Evolutionary conservation across 2,797 vertebrate genomes (phyloP).

Genomic region (Cossypha heuglini): DNA sequence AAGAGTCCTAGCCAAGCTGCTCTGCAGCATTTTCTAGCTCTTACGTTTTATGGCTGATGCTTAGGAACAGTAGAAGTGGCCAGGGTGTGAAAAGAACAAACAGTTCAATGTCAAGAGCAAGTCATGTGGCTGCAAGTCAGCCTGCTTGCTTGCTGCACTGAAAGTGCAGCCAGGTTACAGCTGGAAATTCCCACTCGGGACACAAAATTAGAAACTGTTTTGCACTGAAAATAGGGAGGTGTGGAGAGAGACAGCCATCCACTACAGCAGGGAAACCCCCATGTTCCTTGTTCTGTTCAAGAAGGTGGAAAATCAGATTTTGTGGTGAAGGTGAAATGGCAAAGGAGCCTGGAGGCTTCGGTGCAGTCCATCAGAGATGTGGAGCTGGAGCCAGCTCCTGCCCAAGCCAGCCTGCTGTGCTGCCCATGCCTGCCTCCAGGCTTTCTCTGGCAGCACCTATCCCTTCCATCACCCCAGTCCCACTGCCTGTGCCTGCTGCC

Average conservation of each 20-base stretch:
- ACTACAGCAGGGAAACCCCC: neutral
- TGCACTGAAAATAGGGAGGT: neutral
- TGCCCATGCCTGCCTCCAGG: fast-evolving
- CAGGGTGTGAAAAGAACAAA: constrained; percentile 46
- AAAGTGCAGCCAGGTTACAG: neutral
- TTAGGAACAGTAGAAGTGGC: neutral
- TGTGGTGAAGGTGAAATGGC: neutral
- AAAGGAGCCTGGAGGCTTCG: neutral
- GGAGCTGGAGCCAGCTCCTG: neutral
- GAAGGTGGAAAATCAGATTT: neutral
- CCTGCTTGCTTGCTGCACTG: neutral
- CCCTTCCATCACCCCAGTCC: fast-evolving
- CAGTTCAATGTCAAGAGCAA: constrained; percentile 56
- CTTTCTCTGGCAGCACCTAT: neutral
- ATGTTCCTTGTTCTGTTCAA: neutral
- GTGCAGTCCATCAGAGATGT: neutral
- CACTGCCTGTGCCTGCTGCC: fast-evolving
- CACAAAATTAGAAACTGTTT: neutral
- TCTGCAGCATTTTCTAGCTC: neutral
- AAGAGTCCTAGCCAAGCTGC: neutral
- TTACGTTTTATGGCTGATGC: neutral
- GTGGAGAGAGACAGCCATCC: neutral
- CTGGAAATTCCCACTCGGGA: constrained; percentile 6
- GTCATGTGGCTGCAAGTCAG: constrained; percentile 52
- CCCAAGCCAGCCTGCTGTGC: fast-evolving